Conservation (phyloP, 2,888 invertebrate genomes). For the Sisyra nigra region DNA sequence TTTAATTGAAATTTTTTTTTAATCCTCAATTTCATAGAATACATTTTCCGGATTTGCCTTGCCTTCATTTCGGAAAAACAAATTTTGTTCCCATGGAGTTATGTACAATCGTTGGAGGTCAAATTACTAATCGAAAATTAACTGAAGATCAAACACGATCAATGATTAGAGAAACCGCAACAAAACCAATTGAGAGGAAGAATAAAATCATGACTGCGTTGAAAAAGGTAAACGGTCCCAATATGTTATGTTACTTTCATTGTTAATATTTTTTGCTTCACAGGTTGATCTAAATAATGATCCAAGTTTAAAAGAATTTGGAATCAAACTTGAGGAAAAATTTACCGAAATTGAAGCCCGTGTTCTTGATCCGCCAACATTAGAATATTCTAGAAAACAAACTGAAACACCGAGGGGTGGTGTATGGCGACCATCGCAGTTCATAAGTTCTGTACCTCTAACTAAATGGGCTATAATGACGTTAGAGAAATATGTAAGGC, state of each 20-base stretch:
- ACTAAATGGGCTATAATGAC: conserved; percentile 32
- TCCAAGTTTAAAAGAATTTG: conserved; percentile 60
- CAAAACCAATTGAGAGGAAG: conserved; percentile 59
- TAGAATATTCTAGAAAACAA: conserved; percentile 34
- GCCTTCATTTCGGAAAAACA: conserved; percentile 85
- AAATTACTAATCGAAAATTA: conserved; percentile 60
- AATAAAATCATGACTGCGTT: conserved; percentile 58
- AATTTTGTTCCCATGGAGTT: conserved; percentile 76
- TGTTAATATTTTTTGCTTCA: conserved; percentile 15
- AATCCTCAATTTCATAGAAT: conserved; percentile 20
- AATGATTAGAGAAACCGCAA: conserved; percentile 80
- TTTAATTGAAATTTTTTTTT: too few relatives aligned
- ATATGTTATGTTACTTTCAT: not conserved
- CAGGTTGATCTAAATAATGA: conserved; percentile 23
- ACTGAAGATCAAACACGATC: conserved; percentile 65
- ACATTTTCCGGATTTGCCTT: conserved; percentile 54
- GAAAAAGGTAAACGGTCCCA: conserved; percentile 30
- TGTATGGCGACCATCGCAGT: conserved; percentile 26
- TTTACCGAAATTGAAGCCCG: conserved; percentile 69
- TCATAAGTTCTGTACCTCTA: conserved; percentile 22
- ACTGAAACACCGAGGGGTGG: conserved; percentile 23
- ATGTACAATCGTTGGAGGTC: conserved; percentile 61
- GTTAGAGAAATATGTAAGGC: conserved; percentile 18
- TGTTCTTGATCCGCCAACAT: conserved; percentile 55
- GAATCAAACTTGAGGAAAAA: conserved; percentile 51